Evolutionary conservation across 2,888 invertebrate species (phyloP).

Genomic region (Lochmaea crataegi): DNA sequence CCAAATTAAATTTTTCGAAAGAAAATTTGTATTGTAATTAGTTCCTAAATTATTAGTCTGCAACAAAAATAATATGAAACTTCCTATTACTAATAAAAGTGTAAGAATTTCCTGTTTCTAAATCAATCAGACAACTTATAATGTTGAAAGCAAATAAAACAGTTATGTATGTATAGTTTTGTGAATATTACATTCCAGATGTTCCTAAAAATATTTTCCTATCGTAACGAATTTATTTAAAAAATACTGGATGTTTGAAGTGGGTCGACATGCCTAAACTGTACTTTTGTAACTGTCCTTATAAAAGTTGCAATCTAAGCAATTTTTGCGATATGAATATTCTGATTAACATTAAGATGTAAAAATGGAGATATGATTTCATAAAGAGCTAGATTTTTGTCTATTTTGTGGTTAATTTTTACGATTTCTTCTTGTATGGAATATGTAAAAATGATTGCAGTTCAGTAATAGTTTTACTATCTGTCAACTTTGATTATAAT

Average conservation of each 20-base stretch:
- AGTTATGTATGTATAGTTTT: constrained; percentile 14
- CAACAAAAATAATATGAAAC: not conserved
- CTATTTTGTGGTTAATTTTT: not conserved
- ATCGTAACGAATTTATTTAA: constrained; percentile 19
- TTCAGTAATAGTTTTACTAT: too few species aligned
- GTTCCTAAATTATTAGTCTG: too few species aligned
- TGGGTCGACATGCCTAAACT: not conserved
- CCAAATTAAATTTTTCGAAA: not conserved
- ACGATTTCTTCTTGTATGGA: too few species aligned
- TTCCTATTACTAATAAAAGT: not conserved
- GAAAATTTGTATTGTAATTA: not conserved
- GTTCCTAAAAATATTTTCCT: constrained; percentile 23
- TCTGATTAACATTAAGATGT: not conserved
- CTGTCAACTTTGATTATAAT: too few species aligned
- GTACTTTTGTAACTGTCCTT: constrained; percentile 3
- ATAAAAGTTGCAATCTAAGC: not conserved
- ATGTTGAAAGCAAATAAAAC: not conserved
- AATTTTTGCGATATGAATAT: not conserved
- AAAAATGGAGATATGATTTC: not conserved
- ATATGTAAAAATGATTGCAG: too few species aligned
- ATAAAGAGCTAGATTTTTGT: not conserved
- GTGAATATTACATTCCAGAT: constrained; percentile 24
- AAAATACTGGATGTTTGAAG: constrained; percentile 16
- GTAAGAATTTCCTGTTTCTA: not conserved
- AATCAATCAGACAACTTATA: not conserved